Evolutionary conservation across 2,888 invertebrate genomes (phyloP).

Genomic region (Caenorhabditis virilis): DNA sequence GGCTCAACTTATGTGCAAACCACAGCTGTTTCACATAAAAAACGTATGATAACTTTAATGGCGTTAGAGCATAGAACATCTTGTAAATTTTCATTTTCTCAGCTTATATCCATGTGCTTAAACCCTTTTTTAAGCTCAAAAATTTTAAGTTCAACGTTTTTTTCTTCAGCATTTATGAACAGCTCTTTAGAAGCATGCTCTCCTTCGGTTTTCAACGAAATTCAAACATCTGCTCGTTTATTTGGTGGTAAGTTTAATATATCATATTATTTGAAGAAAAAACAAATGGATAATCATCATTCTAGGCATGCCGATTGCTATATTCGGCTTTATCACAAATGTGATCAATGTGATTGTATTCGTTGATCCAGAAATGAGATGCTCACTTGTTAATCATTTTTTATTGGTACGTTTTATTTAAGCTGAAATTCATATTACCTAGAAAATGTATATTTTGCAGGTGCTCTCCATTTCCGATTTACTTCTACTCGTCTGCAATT

Average conservation of each 20-base stretch:
- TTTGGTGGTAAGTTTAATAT: conserved; percentile 24
- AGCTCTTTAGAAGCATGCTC: neutral
- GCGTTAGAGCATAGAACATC: too few relatives aligned
- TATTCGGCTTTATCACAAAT: conserved; percentile 64
- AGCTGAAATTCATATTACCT: neutral
- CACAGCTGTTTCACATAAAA: too few relatives aligned
- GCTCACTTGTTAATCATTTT: conserved; percentile 64
- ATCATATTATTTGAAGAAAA: neutral
- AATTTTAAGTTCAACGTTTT: too few relatives aligned
- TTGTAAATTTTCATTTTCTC: too few relatives aligned
- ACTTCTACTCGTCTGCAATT: conserved; percentile 64
- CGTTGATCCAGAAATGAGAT: conserved; percentile 64
- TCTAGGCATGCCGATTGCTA: conserved; percentile 54
- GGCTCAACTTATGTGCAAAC: too few relatives aligned
- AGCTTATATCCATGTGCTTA: too few relatives aligned
- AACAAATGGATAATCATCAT: neutral
- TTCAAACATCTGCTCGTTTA: conserved; percentile 40
- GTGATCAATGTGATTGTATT: conserved; percentile 65
- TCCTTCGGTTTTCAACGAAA: conserved; percentile 71
- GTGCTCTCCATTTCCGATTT: conserved; percentile 61
- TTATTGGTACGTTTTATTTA: conserved; percentile 50
- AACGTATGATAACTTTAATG: too few relatives aligned
- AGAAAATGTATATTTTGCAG: conserved; percentile 18
- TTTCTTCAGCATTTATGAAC: too few relatives aligned
- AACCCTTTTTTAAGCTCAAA: too few relatives aligned